Evolutionary conservation across 2,797 vertebrate species (phyloP), one percentile per base, ranked within the genome.

Genomic region (Tinamus major): DNA sequence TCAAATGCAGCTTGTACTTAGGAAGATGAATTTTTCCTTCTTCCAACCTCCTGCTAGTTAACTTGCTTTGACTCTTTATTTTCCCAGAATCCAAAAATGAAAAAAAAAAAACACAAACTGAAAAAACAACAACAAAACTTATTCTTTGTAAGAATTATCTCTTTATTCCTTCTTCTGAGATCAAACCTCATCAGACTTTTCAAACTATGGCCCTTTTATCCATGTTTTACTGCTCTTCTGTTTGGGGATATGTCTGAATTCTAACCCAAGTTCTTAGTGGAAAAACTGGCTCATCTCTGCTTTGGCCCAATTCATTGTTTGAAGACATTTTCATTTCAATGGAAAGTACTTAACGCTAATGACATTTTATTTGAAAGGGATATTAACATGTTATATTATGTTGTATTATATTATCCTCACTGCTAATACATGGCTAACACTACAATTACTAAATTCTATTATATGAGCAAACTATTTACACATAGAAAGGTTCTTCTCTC

Each of bases 121-220:
- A 35, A 44, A 44, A 17, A 44, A 42, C 41, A 42, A 15, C 41
- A 44, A 44, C 17, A 44, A 44, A 44, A 44, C 14, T 24, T 68
- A 87, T 89, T 62, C 18, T 75, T 62, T 21, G 5, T 72, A 91
- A 89, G 55, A n/a, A 33, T 15, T 70, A 85, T 13, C 18, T 51
- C 17, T 87, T 70, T 64, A 53, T 85, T 83, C 51, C 23, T 89
- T 56, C 29, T 72, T 87, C 37, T 6, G 27, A 11, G 37, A 55
- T 58, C 42, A 65, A 44, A 2, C 10, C 21, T 87, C 37, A 58
- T 2, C 7, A 39, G 2, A 41, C 41, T 62, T 81, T 82, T 74
- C 39, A 83, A 79, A 85, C 13, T 16, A 10, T 20, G 67, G 33
- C 24, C 10, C 49, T 63, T 5, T 56, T 61, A 87, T 10, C 14